These are phyloP conservation scores for Acrocyrtus sp. DNA, from an alignment of 2,888 invertebrate species.

Conservation along the genomic window DNA sequence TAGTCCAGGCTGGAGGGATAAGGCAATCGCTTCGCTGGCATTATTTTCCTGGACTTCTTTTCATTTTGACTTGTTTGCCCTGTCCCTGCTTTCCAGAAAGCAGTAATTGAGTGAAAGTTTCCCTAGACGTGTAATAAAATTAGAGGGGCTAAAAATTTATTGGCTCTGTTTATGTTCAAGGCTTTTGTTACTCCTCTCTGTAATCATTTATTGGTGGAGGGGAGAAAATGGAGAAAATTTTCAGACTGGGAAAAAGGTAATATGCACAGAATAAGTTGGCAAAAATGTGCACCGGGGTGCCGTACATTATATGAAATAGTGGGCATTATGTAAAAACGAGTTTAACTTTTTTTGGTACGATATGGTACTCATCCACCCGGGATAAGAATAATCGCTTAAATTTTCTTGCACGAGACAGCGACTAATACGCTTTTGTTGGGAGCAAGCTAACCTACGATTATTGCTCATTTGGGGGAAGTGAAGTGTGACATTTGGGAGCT, in stretches of 20 bases:
- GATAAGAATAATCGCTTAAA: neutral
- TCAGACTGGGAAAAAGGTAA: slow-evolving; percentile 4
- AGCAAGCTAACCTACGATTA: slow-evolving; percentile 18
- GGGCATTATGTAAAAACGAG: too few species aligned
- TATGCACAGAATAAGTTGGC: slow-evolving; percentile 20
- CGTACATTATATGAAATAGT: slow-evolving; percentile 32
- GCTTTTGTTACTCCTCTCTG: slow-evolving; percentile 12
- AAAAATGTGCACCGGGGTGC: slow-evolving; percentile 32
- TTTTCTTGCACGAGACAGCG: neutral
- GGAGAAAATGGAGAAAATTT: slow-evolving; percentile 9
- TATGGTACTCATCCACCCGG: neutral
- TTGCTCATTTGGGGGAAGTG: slow-evolving; percentile 39
- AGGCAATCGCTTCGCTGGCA: too few species aligned
- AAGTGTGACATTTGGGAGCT: slow-evolving; percentile 31
- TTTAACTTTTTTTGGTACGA: too few species aligned
- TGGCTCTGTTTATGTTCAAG: slow-evolving; percentile 26
- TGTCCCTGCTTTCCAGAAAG: slow-evolving; percentile 4
- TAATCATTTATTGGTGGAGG: slow-evolving; percentile 27
- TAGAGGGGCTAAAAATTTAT: slow-evolving; percentile 39
- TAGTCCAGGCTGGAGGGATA: too few species aligned
- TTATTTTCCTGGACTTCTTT: too few species aligned
- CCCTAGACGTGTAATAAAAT: slow-evolving; percentile 29
- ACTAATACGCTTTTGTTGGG: neutral
- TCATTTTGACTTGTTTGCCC: slow-evolving; percentile 25
- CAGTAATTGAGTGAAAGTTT: slow-evolving; percentile 47